These are phyloP conservation scores for Synergus umbraculus DNA, from an alignment of 2,888 invertebrate genomes.

Conservation along the genomic window DNA sequence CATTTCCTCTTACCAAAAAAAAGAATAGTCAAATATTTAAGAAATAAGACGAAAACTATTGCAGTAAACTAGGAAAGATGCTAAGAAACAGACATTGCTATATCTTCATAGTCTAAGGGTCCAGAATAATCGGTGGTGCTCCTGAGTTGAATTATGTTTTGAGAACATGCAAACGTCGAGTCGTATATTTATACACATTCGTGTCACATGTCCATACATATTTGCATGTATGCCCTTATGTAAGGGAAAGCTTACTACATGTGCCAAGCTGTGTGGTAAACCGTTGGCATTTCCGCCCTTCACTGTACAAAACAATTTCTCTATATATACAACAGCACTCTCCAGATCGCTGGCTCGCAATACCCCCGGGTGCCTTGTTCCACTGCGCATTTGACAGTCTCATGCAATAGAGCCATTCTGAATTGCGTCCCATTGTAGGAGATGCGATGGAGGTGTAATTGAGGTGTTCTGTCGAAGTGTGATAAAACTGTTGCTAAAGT, in stretches of 20 bases:
- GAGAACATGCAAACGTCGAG: conserved; percentile 1
- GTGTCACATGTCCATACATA: neutral
- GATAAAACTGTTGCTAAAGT: conserved; percentile 14
- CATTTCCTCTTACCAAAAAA: neutral
- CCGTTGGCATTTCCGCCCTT: conserved; percentile 44
- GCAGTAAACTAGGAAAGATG: neutral
- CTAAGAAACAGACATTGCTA: neutral
- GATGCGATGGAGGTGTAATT: neutral
- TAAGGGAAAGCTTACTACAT: conserved; percentile 46
- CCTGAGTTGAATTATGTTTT: conserved; percentile 5
- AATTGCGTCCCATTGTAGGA: conserved; percentile 21
- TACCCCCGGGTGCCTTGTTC: conserved; percentile 45
- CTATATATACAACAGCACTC: conserved; percentile 45
- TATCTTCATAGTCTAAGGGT: conserved; percentile 4
- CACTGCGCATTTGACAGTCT: conserved; percentile 46
- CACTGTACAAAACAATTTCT: conserved; percentile 51
- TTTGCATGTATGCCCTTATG: neutral
- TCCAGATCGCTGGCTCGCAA: conserved; percentile 34
- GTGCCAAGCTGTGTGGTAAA: conserved; percentile 48
- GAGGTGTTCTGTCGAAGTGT: conserved; percentile 13
- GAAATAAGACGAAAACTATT: neutral
- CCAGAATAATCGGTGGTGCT: neutral
- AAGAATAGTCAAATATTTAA: neutral
- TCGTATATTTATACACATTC: neutral
- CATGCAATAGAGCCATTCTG: conserved; percentile 47